A percentile compares a stretch with the other conserved stretches of the same genome.
These are phyloP conservation scores for Phenganax subtilis DNA, from an alignment of 92 coral and sea anemone genomes.

Conservation along the genomic window DNA sequence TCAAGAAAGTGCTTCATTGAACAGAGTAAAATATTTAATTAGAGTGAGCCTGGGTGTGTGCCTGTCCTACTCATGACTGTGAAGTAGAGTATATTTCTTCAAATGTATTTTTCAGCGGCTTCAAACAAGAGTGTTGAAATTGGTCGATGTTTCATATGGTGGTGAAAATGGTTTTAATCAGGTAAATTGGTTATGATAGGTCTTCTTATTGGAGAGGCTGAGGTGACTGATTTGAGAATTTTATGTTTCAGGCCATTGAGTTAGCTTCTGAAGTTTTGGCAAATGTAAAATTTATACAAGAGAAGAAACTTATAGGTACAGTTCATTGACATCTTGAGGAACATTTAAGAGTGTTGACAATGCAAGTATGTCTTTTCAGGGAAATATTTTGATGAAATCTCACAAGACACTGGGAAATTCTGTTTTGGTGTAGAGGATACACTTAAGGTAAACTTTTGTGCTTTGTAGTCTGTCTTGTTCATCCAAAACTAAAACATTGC, in stretches of 20 bases:
- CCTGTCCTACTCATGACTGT: too few species aligned
- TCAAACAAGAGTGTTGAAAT: slow-evolving; percentile 77
- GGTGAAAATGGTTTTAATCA: slow-evolving; percentile 98
- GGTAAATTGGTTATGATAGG: slow-evolving; percentile 34
- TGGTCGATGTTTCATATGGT: slow-evolving; percentile 97
- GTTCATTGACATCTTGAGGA: not conserved
- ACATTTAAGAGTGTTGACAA: not conserved
- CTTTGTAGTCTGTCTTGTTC: not conserved
- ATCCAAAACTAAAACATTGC: not conserved
- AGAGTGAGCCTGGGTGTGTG: too few species aligned
- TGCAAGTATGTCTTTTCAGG: slow-evolving; percentile 42
- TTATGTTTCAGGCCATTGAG: slow-evolving; percentile 75
- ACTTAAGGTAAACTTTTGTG: slow-evolving; percentile 58
- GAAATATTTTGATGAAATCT: slow-evolving; percentile 95
- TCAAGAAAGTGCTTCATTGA: too few species aligned
- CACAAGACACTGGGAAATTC: slow-evolving; percentile 96
- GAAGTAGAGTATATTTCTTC: not conserved
- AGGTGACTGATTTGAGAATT: not conserved
- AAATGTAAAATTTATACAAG: slow-evolving; percentile 96
- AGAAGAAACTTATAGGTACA: slow-evolving; percentile 90
- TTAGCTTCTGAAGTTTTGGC: slow-evolving; percentile 95
- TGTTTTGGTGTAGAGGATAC: slow-evolving; percentile 98
- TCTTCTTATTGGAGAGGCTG: not conserved
- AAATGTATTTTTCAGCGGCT: slow-evolving; percentile 56
- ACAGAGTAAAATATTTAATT: too few species aligned